These are phyloP conservation scores for Zosterops hypoxanthus DNA, from an alignment of 2,113 vertebrate species.

Conservation along the genomic window DNA sequence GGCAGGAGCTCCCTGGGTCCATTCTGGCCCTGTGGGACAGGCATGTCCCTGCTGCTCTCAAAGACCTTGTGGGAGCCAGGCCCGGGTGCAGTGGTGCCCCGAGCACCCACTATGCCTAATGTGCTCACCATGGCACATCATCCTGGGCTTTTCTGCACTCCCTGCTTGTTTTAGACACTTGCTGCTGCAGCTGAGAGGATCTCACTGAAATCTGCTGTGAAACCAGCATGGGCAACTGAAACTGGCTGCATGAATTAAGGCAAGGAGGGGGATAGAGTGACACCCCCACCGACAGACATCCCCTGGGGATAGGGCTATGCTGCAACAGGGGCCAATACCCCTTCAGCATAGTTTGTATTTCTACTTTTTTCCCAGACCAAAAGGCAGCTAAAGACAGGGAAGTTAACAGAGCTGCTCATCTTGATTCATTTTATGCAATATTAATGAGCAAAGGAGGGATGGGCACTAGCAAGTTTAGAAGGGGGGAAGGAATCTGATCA, in stretches of 20 bases:
- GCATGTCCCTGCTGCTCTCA: background rate
- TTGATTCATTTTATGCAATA: slow-evolving; percentile 24
- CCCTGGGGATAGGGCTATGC: background rate
- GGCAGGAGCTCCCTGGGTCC: background rate
- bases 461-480: slow-evolving; percentile 47
- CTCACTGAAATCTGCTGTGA: background rate
- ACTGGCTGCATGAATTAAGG: slow-evolving; percentile 49
- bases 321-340: background rate
- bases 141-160: background rate
- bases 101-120: background rate
- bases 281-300: background rate
- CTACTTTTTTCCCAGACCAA: background rate
- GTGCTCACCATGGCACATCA: background rate
- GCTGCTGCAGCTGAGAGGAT: slow-evolving; percentile 31
- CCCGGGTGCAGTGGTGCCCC: background rate
- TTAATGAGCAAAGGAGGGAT: slow-evolving; percentile 38
- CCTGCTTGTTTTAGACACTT: background rate
- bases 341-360: background rate
- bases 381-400: slow-evolving; percentile 21
- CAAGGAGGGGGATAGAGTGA: background rate
- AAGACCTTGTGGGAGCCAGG: background rate
- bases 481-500: background rate
- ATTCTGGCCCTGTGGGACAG: background rate
- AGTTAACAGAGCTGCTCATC: slow-evolving; percentile 14
- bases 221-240: slow-evolving; percentile 16